Base-by-base conservation (phyloP, 2,113 vertebrate genomes). In the Mungos mungo region DNA sequence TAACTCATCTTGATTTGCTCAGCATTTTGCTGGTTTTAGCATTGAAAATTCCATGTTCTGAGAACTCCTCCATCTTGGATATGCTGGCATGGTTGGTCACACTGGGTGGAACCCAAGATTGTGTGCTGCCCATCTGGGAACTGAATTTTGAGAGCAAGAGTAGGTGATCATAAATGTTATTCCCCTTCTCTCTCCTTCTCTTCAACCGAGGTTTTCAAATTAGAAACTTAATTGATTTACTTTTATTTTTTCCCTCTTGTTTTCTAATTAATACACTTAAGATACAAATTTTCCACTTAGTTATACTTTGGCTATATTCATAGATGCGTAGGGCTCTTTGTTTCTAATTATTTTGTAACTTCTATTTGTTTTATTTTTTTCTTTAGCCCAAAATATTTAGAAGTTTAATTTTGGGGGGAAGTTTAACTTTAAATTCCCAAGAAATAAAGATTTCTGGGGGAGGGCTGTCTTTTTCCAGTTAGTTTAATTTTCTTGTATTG, bases 341-440 rank as follows among this genome's bases (percentile, higher is more conserved):
- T 84, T 88, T 82, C n/a, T 52, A 52, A 21, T 81, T 77, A 74
- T 27, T 89, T 80, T 31, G 38, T 12, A 80, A 14, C 50, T 95
- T 85, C 54, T 83, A 52, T 33, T 77, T 69, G 2, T 83, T 65
- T 91, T 92, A 29, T 81, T 91, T 76, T 76, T 76, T 41, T 47
- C 41, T 31, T 76, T 76, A 47, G 35, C 19, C 7, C 11, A 65
- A 87, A 66, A 16, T 35, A 84, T 77, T 92, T 92, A 29, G 76
- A 96, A 63, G 52, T 69, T 88, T 92, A 82, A 76, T 54, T 90
- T 76, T 80, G 0, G 57, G 57, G 57, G 57, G 7, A 60, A 63
- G 52, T 77, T 88, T 92, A 82, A 68, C 45, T 90, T 88, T 80
- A 92, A 96, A 77, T 92, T 76, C 23, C 47, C 52, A 82, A 66